A percentile compares a stretch with the other conserved stretches of the same genome.
These are phyloP conservation scores for Machimus atricapillus DNA, from an alignment of 2,888 invertebrate species.

Conservation along the genomic window DNA sequence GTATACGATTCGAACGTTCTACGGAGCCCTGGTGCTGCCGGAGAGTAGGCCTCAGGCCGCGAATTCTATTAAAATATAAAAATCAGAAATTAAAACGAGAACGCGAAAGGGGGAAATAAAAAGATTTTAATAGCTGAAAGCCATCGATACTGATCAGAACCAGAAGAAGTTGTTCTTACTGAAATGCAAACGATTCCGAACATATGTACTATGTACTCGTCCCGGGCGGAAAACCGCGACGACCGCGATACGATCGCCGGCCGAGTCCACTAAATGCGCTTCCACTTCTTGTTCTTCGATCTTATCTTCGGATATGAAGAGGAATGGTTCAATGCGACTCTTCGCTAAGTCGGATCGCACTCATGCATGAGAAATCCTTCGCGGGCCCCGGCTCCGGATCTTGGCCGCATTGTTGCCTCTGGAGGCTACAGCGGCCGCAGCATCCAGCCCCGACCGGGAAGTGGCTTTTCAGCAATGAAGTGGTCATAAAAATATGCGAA, in stretches of 20 bases:
- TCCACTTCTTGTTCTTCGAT: slow-evolving; percentile 32
- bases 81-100: slow-evolving; percentile 38
- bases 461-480: slow-evolving; percentile 26
- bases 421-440: background rate
- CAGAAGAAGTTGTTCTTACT: slow-evolving; percentile 37
- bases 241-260: slow-evolving; percentile 12
- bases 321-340: slow-evolving; percentile 26
- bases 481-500: slow-evolving; percentile 34
- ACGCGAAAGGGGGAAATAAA: slow-evolving; percentile 12
- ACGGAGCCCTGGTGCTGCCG: background rate
- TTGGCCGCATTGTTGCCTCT: background rate
- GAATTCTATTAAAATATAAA: slow-evolving; percentile 36
- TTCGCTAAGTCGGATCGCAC: slow-evolving; percentile 5
- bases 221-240: slow-evolving; percentile 6
- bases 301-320: slow-evolving; percentile 34
- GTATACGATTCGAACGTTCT: background rate
- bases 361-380: slow-evolving; percentile 38
- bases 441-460: slow-evolving; percentile 21
- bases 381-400: background rate
- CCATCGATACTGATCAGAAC: slow-evolving; percentile 36
- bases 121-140: slow-evolving; percentile 35
- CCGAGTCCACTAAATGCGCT: slow-evolving; percentile 26
- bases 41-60: slow-evolving; percentile 23
- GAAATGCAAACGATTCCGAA: slow-evolving; percentile 35
- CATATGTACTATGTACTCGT: slow-evolving; percentile 37